Percentiles rank a stretch among this genome's conserved stretches.
phyloP scores from a whole-genome alignment of 1,140 invertebrate genomes.

The Drosophila cardini region DNA sequence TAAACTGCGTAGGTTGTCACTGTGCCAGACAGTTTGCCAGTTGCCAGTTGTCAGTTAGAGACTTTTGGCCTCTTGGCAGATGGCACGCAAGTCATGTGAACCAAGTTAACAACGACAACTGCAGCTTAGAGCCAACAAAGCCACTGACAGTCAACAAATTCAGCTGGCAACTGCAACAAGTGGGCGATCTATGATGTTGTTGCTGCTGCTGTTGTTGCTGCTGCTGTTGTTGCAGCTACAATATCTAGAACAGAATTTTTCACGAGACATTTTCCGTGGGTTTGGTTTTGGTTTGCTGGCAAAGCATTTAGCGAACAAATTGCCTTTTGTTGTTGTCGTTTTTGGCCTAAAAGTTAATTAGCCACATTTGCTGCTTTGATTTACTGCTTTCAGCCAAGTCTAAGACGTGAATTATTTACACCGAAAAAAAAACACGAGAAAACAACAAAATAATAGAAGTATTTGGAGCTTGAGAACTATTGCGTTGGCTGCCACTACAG shows the following conservation, averaged over 20 bases:
- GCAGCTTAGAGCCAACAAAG: constrained; percentile 26
- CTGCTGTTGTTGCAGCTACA: constrained; percentile 35
- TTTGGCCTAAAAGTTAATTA: constrained; percentile 71
- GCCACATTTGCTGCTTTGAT: constrained; percentile 76
- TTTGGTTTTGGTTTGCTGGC: constrained; percentile 38
- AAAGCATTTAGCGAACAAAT: constrained; percentile 75
- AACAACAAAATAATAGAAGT: constrained; percentile 5
- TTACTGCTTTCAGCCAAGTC: constrained; percentile 53
- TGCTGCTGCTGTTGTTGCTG: constrained; percentile 13
- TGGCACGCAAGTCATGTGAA: constrained; percentile 72
- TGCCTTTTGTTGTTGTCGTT: constrained; percentile 50
- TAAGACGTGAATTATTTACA: constrained; percentile 44
- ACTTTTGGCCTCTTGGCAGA: constrained; percentile 46
- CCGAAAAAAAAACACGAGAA: constrained; percentile 26
- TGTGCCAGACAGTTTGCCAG: constrained; percentile 16
- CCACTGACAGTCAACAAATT: constrained; percentile 1
- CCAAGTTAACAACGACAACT: constrained; percentile 25
- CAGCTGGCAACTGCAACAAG: constrained; percentile 16
- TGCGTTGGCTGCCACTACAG: constrained; percentile 38
- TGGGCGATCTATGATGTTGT: constrained; percentile 29
- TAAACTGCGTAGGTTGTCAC: constrained; percentile 52
- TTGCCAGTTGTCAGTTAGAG: constrained; percentile 9
- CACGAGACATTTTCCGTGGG: constrained; percentile 78
- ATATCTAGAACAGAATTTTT: constrained; percentile 81
- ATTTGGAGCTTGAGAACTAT: constrained; percentile 55